These are phyloP conservation scores for Pandemis heparana DNA, from an alignment of 2,888 invertebrate genomes.

Conservation along the genomic window DNA sequence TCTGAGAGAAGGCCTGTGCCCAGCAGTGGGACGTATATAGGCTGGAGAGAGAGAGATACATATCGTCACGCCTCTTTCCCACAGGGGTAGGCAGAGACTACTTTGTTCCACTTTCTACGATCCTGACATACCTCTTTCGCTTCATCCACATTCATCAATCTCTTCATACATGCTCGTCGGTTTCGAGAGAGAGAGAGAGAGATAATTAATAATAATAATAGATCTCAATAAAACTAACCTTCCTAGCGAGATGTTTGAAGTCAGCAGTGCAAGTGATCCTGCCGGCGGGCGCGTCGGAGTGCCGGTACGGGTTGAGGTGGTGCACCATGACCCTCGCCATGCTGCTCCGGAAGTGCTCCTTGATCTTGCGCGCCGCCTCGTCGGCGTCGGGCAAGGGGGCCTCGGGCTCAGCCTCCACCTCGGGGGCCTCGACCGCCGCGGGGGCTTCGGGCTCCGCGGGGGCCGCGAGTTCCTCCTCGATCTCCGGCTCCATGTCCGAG, in stretches of 20 bases:
- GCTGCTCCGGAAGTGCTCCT: constrained; percentile 93
- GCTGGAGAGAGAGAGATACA: too few species aligned
- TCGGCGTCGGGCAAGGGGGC: constrained; percentile 64
- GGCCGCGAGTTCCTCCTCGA: constrained; percentile 45
- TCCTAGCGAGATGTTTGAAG: constrained; percentile 97
- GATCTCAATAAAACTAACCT: constrained; percentile 85
- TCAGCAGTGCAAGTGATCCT: constrained; percentile 95
- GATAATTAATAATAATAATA: too few species aligned
- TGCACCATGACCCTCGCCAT: constrained; percentile 94
- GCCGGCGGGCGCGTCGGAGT: constrained; percentile 93
- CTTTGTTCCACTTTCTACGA: too few species aligned
- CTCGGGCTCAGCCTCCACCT: constrained; percentile 30
- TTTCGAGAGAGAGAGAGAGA: too few species aligned
- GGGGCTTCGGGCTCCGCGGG: constrained; percentile 45
- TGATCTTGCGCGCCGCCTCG: constrained; percentile 89
- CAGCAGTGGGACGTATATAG: too few species aligned
- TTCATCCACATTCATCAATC: too few species aligned
- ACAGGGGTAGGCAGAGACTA: too few species aligned
- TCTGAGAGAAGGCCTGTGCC: too few species aligned
- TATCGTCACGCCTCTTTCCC: too few species aligned
- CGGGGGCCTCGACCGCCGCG: constrained; percentile 22
- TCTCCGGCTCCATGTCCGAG: constrained; percentile 58
- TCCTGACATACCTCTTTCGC: too few species aligned
- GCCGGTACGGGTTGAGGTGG: constrained; percentile 95
- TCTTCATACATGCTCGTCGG: too few species aligned